Evolutionary conservation across 2,888 invertebrate genomes (phyloP).

Genomic region (Arge pagana): DNA sequence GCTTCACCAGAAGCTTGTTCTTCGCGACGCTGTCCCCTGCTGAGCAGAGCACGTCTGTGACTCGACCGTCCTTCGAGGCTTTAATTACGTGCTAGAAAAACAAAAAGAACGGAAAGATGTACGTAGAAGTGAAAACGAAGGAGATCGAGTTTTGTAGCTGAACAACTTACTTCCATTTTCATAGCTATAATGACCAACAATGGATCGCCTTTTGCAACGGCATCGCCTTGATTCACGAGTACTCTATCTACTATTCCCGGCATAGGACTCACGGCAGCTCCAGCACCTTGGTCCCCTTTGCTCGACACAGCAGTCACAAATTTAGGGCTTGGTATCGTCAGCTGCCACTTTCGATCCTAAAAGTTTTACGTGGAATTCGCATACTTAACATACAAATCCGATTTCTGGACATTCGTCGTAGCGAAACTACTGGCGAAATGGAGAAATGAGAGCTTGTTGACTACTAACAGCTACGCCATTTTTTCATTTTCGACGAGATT

Average conservation of each 20-base stretch:
- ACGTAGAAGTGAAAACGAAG: constrained; percentile 10
- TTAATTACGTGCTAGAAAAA: constrained; percentile 77
- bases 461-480: too few species aligned
- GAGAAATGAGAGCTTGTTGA: too few species aligned
- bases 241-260: constrained; percentile 94
- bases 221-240: constrained; percentile 79
- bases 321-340: constrained; percentile 67
- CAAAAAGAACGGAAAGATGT: constrained; percentile 20
- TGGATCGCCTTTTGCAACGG: constrained; percentile 85
- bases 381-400: not conserved
- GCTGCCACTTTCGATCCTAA: constrained; percentile 72
- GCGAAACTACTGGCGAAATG: not conserved
- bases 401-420: not conserved
- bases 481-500: not conserved
- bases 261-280: constrained; percentile 86
- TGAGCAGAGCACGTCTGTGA: constrained; percentile 73
- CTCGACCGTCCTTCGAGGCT: constrained; percentile 77
- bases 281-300: constrained; percentile 48
- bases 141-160: not conserved
- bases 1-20: constrained; percentile 59
- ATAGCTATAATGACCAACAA: constrained; percentile 95
- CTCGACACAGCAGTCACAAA: constrained; percentile 60
- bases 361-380: not conserved
- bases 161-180: constrained; percentile 91
- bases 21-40: constrained; percentile 85